A percentile compares a stretch with the other conserved stretches of the same genome.
Conservation (phyloP, 2,888 invertebrate species). For the Drosophila mettleri region DNA sequence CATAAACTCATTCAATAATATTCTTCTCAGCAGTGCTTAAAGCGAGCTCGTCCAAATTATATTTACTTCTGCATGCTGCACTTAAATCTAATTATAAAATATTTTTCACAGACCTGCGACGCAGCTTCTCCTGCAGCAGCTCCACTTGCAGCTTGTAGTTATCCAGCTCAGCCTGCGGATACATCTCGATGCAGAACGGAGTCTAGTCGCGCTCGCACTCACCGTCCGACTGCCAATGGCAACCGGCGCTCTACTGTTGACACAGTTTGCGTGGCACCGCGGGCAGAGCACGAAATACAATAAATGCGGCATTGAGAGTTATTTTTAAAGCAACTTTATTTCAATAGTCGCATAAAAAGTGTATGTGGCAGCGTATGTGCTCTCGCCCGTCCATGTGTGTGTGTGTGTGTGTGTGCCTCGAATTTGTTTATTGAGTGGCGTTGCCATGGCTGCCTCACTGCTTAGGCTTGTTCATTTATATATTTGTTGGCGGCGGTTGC, state of each 20-base stretch:
- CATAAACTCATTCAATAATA: background rate
- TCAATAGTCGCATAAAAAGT: slow-evolving; percentile 60
- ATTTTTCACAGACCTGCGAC: slow-evolving; percentile 76
- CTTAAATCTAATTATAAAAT: background rate
- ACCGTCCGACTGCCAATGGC: slow-evolving; percentile 41
- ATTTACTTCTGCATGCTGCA: background rate
- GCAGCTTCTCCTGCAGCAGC: slow-evolving; percentile 83
- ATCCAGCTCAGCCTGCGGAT: slow-evolving; percentile 84
- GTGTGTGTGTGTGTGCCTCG: slow-evolving; percentile 8
- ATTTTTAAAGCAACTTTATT: slow-evolving; percentile 72
- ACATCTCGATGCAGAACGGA: slow-evolving; percentile 66
- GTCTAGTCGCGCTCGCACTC: slow-evolving; percentile 14
- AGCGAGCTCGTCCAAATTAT: background rate
- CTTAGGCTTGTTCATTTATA: slow-evolving; percentile 34
- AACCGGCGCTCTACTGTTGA: slow-evolving; percentile 61
- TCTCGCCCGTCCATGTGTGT: too few species aligned
- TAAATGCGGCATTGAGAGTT: slow-evolving; percentile 68
- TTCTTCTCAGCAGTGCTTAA: background rate
- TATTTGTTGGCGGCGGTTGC: slow-evolving; percentile 75
- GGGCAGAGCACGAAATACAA: slow-evolving; percentile 35
- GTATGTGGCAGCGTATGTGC: slow-evolving; percentile 3
- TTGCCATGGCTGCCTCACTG: slow-evolving; percentile 64
- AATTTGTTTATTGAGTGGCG: slow-evolving; percentile 71
- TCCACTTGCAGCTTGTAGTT: slow-evolving; percentile 85
- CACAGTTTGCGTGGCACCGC: slow-evolving; percentile 59